These are phyloP conservation scores for Formicarius rufipectus DNA, from an alignment of 2,113 vertebrate genomes.

Conservation along the genomic window DNA sequence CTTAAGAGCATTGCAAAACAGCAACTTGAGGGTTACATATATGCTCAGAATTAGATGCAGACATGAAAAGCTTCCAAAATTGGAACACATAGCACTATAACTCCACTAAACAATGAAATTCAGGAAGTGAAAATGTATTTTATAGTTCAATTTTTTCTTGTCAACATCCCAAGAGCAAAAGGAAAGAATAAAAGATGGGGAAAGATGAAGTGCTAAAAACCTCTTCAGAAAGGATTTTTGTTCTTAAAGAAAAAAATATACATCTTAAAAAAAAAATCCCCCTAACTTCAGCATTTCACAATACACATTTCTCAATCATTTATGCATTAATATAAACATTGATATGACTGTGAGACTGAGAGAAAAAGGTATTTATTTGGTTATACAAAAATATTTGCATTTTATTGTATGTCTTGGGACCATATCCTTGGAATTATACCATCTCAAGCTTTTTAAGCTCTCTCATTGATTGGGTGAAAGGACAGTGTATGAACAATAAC, in stretches of 20 bases:
- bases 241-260: background rate
- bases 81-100: background rate
- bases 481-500: background rate
- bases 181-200: conserved; percentile 38
- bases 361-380: background rate
- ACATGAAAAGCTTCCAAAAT: background rate
- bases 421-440: background rate
- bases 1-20: background rate
- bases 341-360: background rate
- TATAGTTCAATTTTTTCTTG: conserved; percentile 18
- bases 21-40: background rate
- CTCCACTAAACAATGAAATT: background rate
- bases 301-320: background rate
- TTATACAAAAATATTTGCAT: background rate
- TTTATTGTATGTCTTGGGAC: background rate
- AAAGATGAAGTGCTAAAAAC: conserved; percentile 54
- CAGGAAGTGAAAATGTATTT: background rate
- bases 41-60: background rate
- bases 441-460: background rate
- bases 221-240: conserved; percentile 8
- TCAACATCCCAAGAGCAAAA: conserved; percentile 36
- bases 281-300: background rate
- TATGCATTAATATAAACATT: background rate
- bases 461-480: background rate
- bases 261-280: background rate